These are phyloP conservation scores for Epirrita christyi DNA, from an alignment of 2,888 invertebrate species.

Conservation along the genomic window DNA sequence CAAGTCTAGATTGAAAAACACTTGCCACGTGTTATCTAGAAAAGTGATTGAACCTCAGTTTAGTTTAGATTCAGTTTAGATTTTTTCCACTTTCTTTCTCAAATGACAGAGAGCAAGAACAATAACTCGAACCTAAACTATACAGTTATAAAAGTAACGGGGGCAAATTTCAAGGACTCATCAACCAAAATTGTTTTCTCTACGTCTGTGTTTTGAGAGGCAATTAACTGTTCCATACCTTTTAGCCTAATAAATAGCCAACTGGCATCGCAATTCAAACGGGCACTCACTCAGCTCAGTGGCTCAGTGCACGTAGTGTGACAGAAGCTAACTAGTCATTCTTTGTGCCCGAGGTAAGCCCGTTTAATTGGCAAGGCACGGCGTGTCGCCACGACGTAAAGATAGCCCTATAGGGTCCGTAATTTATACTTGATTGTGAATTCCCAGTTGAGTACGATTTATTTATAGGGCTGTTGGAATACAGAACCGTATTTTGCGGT, in stretches of 20 bases:
- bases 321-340: conserved; percentile 46
- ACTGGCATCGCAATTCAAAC: conserved; percentile 8
- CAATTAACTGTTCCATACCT: not conserved
- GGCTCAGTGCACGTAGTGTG: conserved; percentile 25
- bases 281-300: not conserved
- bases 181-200: not conserved
- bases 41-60: too few relatives aligned
- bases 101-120: too few relatives aligned
- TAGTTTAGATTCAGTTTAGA: too few relatives aligned
- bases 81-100: too few relatives aligned
- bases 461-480: conserved; percentile 14
- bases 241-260: not conserved
- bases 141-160: too few relatives aligned
- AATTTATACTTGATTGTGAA: conserved; percentile 33
- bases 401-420: conserved; percentile 49
- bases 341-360: conserved; percentile 41
- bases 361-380: conserved; percentile 58
- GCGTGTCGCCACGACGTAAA: conserved; percentile 45
- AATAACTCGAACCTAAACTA: too few relatives aligned
- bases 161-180: too few relatives aligned
- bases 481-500: conserved; percentile 10
- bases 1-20: too few relatives aligned
- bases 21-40: too few relatives aligned
- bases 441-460: conserved; percentile 28
- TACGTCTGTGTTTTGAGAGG: not conserved